Conservation (phyloP, 2,113 vertebrate genomes). For the Malurus melanocephalus region DNA sequence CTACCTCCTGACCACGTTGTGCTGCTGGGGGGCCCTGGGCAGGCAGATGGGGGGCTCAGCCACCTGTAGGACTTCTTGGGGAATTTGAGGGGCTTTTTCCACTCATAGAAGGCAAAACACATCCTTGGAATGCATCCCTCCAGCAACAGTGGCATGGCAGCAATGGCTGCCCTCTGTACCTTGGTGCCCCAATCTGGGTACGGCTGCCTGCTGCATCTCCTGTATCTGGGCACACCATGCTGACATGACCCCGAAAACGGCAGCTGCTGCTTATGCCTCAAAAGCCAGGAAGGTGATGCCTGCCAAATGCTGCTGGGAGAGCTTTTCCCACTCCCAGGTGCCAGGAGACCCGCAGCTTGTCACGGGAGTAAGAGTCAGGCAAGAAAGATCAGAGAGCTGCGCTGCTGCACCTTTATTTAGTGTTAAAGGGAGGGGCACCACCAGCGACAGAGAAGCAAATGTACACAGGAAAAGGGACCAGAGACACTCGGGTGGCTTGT, state of each 20-base stretch:
- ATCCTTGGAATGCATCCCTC: too few relatives aligned
- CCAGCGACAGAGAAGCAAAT: not conserved
- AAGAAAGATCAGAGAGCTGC: fast-evolving
- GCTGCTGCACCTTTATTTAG: slow-evolving; percentile 24
- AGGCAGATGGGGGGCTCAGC: fast-evolving
- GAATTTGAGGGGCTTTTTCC: not conserved
- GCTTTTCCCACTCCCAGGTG: not conserved
- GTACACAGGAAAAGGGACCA: not conserved
- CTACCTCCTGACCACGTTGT: fast-evolving
- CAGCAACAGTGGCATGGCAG: not conserved
- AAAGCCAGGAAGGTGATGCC: not conserved
- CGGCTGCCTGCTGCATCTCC: not conserved
- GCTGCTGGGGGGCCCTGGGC: not conserved
- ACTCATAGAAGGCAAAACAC: not conserved
- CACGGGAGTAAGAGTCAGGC: fast-evolving
- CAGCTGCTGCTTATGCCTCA: not conserved
- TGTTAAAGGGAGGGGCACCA: not conserved
- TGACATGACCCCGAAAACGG: not conserved
- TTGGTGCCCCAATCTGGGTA: not conserved
- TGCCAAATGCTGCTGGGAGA: not conserved
- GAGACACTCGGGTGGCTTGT: not conserved
- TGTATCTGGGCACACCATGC: not conserved
- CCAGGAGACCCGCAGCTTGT: fast-evolving
- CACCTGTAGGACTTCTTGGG: not conserved
- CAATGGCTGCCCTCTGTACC: not conserved